phyloP scores from a whole-genome alignment of 1,140 invertebrate species.

The Megathymus violae region DNA sequence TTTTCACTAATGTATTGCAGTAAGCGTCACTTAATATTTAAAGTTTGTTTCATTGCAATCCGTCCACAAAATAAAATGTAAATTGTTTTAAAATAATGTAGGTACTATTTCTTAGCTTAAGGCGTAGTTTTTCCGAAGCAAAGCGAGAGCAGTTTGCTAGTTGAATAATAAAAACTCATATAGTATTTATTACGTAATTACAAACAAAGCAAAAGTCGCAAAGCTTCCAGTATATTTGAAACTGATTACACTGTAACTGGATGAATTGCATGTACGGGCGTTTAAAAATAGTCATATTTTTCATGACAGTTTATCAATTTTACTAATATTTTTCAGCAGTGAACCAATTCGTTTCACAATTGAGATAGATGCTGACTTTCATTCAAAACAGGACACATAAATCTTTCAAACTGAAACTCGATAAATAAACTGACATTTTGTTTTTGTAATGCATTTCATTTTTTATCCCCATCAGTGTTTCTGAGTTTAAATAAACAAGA shows the following conservation, averaged over 20 bases:
- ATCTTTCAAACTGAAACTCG: slow-evolving; percentile 32
- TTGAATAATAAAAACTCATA: no score
- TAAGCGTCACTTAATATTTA: no score
- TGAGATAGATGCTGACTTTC: slow-evolving; percentile 33
- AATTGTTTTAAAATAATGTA: no score
- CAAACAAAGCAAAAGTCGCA: no score
- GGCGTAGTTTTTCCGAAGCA: no score
- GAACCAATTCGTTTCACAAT: slow-evolving; percentile 24
- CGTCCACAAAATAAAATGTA: no score
- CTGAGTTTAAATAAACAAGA: slow-evolving; percentile 28
- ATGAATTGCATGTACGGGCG: slow-evolving; percentile 2
- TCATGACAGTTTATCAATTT: slow-evolving; percentile 30
- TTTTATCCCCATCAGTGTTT: slow-evolving; percentile 16
- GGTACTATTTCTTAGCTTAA: no score
- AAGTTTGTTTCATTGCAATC: no score
- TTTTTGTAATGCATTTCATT: slow-evolving; percentile 25
- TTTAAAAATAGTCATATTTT: slow-evolving; percentile 30
- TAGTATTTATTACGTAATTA: no score
- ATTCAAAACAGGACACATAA: slow-evolving; percentile 25
- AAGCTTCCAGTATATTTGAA: slow-evolving; percentile 13
- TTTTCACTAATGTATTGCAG: no score
- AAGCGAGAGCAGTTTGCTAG: no score
- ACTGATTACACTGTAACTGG: slow-evolving; percentile 10
- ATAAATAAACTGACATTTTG: slow-evolving; percentile 30
- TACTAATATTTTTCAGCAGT: slow-evolving; percentile 27